These are phyloP conservation scores for Nematopogon swammerdamellus DNA, from an alignment of 2,888 invertebrate genomes.

Conservation along the genomic window DNA sequence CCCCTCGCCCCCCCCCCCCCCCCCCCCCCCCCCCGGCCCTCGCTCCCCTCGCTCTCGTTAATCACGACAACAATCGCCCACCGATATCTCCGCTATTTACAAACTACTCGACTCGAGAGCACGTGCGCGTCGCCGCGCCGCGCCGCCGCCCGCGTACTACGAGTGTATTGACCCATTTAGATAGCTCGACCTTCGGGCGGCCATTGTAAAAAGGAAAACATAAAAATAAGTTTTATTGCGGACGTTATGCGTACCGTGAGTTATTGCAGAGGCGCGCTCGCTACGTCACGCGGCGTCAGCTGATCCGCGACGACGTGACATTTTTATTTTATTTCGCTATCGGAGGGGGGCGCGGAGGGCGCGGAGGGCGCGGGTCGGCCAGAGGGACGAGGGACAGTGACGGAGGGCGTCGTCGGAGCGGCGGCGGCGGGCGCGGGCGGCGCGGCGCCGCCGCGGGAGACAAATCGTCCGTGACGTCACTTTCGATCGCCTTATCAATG, in stretches of 20 bases:
- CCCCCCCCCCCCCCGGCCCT: conserved; percentile 32
- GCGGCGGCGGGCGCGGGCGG: conserved; percentile 24
- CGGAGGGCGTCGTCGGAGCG: background rate
- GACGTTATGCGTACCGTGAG: conserved; percentile 50
- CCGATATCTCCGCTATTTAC: conserved; percentile 57
- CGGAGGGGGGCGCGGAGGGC: conserved; percentile 24
- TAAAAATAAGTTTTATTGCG: conserved; percentile 59
- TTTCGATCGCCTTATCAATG: background rate
- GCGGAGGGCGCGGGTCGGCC: background rate
- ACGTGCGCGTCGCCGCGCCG: conserved; percentile 29
- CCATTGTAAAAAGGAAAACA: conserved; percentile 57
- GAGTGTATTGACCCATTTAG: conserved; percentile 59
- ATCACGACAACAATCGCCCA: conserved; percentile 55
- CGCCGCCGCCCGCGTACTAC: conserved; percentile 37
- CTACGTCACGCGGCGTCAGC: conserved; percentile 27
- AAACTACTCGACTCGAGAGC: conserved; percentile 44
- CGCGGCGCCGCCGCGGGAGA: background rate
- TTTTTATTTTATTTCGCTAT: conserved; percentile 56
- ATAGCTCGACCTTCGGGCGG: conserved; percentile 58
- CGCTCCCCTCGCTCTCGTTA: conserved; percentile 26
- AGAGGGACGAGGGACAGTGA: too few relatives aligned
- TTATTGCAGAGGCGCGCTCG: background rate
- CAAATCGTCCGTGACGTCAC: background rate
- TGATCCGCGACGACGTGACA: conserved; percentile 54
- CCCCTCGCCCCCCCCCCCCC: background rate